phyloP scores from a whole-genome alignment of 2,888 invertebrate genomes.

The Leptopilina drosophilae region DNA sequence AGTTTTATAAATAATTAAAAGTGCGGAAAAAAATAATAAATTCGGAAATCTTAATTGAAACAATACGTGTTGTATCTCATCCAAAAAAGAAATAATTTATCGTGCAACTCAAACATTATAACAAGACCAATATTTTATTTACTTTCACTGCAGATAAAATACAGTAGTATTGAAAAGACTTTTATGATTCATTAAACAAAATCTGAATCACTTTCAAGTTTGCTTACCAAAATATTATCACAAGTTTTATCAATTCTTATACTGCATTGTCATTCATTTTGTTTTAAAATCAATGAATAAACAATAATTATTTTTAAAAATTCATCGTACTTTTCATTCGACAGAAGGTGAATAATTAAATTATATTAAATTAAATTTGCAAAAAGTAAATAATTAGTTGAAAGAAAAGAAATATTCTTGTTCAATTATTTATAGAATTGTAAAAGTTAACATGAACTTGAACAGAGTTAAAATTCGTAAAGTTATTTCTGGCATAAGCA shows the following conservation, averaged over 20 bases:
- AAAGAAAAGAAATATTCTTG: too few relatives aligned
- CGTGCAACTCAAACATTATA: neutral
- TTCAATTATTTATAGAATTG: neutral
- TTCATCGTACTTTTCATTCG: too few relatives aligned
- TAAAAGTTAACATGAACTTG: neutral
- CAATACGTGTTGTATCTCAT: neutral
- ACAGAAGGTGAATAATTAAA: too few relatives aligned
- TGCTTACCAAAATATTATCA: neutral
- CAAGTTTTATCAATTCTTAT: neutral
- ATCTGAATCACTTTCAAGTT: slow-evolving; percentile 18
- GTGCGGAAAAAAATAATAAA: neutral
- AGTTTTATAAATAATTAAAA: too few relatives aligned
- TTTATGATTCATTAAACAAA: slow-evolving; percentile 11
- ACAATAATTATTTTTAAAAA: neutral
- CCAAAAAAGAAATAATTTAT: neutral
- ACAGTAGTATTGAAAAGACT: neutral
- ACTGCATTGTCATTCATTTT: neutral
- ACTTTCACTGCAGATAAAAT: neutral
- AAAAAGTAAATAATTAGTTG: too few relatives aligned
- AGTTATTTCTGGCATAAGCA: neutral
- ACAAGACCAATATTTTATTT: neutral
- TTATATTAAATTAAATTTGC: too few relatives aligned
- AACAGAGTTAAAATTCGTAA: neutral
- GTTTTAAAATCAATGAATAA: neutral
- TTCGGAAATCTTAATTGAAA: neutral